Evolutionary conservation across 1,140 invertebrate species (phyloP).

Genomic region (Acarapis woodi): DNA sequence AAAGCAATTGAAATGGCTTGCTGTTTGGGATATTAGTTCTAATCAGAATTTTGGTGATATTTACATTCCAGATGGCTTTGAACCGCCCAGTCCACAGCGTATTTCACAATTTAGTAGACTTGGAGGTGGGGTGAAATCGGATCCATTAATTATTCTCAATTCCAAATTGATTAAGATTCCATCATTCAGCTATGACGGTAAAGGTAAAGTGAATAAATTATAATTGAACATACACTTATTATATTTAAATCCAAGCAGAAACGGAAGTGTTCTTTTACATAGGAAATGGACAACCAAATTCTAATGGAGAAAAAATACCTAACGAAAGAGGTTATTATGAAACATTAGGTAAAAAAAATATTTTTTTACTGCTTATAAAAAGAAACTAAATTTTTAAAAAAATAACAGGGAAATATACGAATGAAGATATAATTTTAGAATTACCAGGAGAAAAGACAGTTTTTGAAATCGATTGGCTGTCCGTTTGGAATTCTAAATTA

Average conservation of each 20-base stretch:
- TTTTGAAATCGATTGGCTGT: slow-evolving; percentile 70
- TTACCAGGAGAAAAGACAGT: slow-evolving; percentile 52
- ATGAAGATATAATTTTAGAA: slow-evolving; percentile 58
- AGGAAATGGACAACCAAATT: slow-evolving; percentile 49
- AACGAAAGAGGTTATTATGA: slow-evolving; percentile 44
- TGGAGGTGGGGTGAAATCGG: slow-evolving; percentile 55
- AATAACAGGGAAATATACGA: slow-evolving; percentile 46
- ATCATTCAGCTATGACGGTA: slow-evolving; percentile 62
- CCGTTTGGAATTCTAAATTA: slow-evolving; percentile 43
- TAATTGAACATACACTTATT: slow-evolving; percentile 22
- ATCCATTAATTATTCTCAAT: slow-evolving; percentile 63
- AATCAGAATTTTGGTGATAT: slow-evolving; percentile 60
- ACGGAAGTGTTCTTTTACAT: slow-evolving; percentile 77
- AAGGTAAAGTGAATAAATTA: slow-evolving; percentile 28
- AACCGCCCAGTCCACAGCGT: slow-evolving; percentile 41
- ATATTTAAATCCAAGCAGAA: slow-evolving; percentile 19
- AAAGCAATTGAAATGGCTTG: slow-evolving; percentile 57
- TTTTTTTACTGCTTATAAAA: neutral
- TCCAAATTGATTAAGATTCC: slow-evolving; percentile 74
- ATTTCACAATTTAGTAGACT: slow-evolving; percentile 37
- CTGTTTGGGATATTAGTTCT: slow-evolving; percentile 51
- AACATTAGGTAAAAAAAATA: neutral
- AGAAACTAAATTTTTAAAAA: slow-evolving; percentile 16
- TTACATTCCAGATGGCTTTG: slow-evolving; percentile 63
- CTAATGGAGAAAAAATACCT: slow-evolving; percentile 48